phyloP scores from a whole-genome alignment of 2,888 invertebrate genomes.

The Teleiodes luculella region DNA sequence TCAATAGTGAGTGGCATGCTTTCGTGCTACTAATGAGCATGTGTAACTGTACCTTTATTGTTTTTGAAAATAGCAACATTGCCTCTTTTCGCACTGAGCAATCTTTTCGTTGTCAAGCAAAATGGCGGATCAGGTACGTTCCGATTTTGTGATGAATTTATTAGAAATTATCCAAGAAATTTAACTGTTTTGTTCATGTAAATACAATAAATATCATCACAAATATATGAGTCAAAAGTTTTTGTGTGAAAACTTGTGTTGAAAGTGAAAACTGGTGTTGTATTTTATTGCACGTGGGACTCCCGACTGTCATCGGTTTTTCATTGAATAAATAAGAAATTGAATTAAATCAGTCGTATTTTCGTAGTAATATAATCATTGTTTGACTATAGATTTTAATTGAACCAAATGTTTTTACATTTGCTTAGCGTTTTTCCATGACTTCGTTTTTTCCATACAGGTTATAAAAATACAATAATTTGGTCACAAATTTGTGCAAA shows the following conservation, averaged over 20 bases:
- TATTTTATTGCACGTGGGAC: slow-evolving; percentile 54
- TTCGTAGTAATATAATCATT: too few relatives aligned
- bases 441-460: too few relatives aligned
- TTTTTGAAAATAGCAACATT: slow-evolving; percentile 31
- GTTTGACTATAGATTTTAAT: too few relatives aligned
- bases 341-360: background rate
- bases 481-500: too few relatives aligned
- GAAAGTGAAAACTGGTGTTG: slow-evolving; percentile 42
- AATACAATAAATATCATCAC: slow-evolving; percentile 19
- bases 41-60: background rate
- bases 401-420: too few relatives aligned
- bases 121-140: slow-evolving; percentile 90
- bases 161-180: slow-evolving; percentile 25
- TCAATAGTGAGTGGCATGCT: too few relatives aligned
- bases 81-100: too few relatives aligned
- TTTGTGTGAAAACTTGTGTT: slow-evolving; percentile 28
- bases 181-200: slow-evolving; percentile 16
- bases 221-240: slow-evolving; percentile 17
- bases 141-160: slow-evolving; percentile 42
- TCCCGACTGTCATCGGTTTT: background rate
- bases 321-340: background rate
- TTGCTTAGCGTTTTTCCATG: too few relatives aligned
- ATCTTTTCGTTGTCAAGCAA: slow-evolving; percentile 81
- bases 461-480: too few relatives aligned
- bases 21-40: too few relatives aligned